Evolutionary conservation across 1,140 invertebrate genomes (phyloP).

Genomic region (Doryteuthis pealeii): DNA sequence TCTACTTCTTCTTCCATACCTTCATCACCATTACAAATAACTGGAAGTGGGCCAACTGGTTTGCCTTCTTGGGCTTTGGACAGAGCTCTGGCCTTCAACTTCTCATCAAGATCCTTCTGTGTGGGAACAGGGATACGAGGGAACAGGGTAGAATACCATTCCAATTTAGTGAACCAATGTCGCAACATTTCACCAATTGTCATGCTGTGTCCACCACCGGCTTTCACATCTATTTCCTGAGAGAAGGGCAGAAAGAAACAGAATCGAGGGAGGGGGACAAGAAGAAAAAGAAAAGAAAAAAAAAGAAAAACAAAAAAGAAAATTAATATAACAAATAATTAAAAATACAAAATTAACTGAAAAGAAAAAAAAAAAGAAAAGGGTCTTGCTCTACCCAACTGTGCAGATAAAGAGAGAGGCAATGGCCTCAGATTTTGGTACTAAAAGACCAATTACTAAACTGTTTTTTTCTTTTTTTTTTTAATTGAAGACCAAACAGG

Average conservation of each 20-base stretch:
- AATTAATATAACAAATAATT: not conserved
- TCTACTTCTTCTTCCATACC: not conserved
- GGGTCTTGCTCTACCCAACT: too few species aligned
- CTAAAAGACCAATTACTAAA: too few species aligned
- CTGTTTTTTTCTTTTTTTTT: too few species aligned
- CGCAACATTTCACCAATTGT: slow-evolving; percentile 92
- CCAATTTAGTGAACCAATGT: slow-evolving; percentile 92
- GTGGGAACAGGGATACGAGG: slow-evolving; percentile 99
- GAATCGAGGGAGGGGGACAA: not conserved
- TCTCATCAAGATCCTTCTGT: slow-evolving; percentile 69
- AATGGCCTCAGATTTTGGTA: too few species aligned
- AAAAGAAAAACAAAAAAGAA: not conserved
- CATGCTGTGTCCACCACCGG: slow-evolving; percentile 91
- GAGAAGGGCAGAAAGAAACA: slow-evolving; percentile 13
- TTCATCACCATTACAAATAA: not conserved
- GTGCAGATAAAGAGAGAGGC: too few species aligned
- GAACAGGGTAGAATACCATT: slow-evolving; percentile 93
- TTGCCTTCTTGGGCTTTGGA: not conserved
- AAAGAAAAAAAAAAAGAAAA: too few species aligned
- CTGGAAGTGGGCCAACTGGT: not conserved
- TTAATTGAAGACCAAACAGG: too few species aligned
- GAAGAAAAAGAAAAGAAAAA: slow-evolving; percentile 4
- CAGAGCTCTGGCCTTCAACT: slow-evolving; percentile 35
- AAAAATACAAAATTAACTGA: too few species aligned
- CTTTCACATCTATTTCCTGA: slow-evolving; percentile 92